Conservation (phyloP, 2,113 vertebrate species). For the Peromyscus leucopus region DNA sequence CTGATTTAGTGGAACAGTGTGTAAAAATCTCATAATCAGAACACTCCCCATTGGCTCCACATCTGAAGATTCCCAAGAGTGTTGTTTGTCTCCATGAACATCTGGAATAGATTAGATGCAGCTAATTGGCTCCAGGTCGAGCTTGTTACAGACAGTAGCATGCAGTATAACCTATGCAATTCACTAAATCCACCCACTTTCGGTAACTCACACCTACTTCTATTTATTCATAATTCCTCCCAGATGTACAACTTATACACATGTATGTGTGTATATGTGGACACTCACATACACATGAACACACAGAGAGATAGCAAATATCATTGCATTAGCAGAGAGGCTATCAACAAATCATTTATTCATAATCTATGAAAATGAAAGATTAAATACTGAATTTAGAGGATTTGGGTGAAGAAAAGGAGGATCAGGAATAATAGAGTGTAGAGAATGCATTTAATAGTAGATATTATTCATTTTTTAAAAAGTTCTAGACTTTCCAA, state of each 20-base stretch:
- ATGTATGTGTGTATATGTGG: not conserved
- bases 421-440: slow-evolving; percentile 4
- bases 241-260: slow-evolving; percentile 12
- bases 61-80: slow-evolving; percentile 84
- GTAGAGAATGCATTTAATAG: slow-evolving; percentile 45
- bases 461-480: slow-evolving; percentile 30
- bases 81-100: slow-evolving; percentile 85
- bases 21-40: slow-evolving; percentile 83
- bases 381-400: slow-evolving; percentile 40
- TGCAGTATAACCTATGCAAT: slow-evolving; percentile 78
- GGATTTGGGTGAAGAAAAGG: slow-evolving; percentile 30
- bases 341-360: slow-evolving; percentile 49
- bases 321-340: slow-evolving; percentile 30
- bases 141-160: slow-evolving; percentile 88
- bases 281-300: not conserved
- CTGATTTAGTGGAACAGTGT: slow-evolving; percentile 83
- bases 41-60: slow-evolving; percentile 81
- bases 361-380: slow-evolving; percentile 6
- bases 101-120: slow-evolving; percentile 87
- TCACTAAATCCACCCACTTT: slow-evolving; percentile 80
- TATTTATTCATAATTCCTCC: slow-evolving; percentile 61
- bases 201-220: slow-evolving; percentile 83
- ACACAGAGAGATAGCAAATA: slow-evolving; percentile 45
- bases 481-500: not conserved
- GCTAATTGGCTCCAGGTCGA: slow-evolving; percentile 88